Evolutionary conservation across 2,888 invertebrate species (phyloP).

Genomic region (Diadegma fenestrale): DNA sequence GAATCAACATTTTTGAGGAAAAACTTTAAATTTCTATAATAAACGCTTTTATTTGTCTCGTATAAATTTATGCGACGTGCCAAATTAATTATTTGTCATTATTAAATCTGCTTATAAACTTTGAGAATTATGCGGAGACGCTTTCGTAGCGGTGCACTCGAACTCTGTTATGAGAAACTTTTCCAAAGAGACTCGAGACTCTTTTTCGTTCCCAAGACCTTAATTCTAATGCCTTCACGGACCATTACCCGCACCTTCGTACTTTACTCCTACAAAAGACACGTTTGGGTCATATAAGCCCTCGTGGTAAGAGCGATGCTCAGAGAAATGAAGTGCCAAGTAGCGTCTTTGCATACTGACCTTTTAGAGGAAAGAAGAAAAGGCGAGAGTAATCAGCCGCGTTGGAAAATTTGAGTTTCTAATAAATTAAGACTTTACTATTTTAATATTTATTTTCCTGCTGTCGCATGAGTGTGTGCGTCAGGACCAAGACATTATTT

Average conservation of each 20-base stretch:
- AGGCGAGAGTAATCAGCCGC: not conserved
- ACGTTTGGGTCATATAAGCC: slow-evolving; percentile 9
- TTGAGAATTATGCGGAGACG: not conserved
- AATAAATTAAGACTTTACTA: not conserved
- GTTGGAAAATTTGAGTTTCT: not conserved
- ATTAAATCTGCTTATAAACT: not conserved
- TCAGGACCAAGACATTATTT: not conserved
- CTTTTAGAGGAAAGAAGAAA: not conserved
- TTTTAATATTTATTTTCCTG: not conserved
- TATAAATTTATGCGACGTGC: not conserved
- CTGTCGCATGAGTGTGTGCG: not conserved
- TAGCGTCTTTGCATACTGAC: not conserved
- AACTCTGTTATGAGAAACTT: not conserved
- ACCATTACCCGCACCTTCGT: slow-evolving; percentile 25
- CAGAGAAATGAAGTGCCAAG: slow-evolving; percentile 5
- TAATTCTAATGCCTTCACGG: slow-evolving; percentile 19
- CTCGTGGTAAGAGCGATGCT: slow-evolving; percentile 28
- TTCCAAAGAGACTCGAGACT: slow-evolving; percentile 17
- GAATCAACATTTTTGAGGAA: not conserved
- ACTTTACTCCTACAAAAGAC: slow-evolving; percentile 18
- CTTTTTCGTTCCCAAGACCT: slow-evolving; percentile 25
- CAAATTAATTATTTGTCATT: not conserved
- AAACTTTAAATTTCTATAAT: not conserved
- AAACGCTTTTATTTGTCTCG: not conserved
- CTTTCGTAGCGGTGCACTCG: slow-evolving; percentile 2